phyloP scores from a whole-genome alignment of 2,113 vertebrate species.

The Phalacrocorax brasilianus region DNA sequence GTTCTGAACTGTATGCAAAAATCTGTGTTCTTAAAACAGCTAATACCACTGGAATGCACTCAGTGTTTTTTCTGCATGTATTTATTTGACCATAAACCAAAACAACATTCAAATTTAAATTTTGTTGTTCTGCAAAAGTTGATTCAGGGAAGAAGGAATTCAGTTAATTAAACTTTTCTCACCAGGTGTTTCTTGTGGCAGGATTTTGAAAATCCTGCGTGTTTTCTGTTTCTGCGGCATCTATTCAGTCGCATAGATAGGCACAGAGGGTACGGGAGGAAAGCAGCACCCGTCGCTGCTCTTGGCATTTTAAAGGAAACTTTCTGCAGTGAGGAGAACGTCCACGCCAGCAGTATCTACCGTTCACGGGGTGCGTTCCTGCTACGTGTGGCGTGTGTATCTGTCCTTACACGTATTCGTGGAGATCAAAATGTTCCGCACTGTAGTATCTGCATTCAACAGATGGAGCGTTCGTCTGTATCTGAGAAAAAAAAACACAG shows the following conservation, averaged over 20 bases:
- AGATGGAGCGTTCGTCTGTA: slow-evolving; percentile 6
- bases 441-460: not conserved
- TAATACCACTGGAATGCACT: fast-evolving
- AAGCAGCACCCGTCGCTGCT: not conserved
- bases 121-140: not conserved
- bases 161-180: not conserved
- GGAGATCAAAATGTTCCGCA: not conserved
- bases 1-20: not conserved
- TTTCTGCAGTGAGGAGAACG: not conserved
- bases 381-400: not conserved
- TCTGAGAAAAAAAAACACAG: not conserved
- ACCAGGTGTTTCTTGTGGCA: not conserved
- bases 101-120: not conserved
- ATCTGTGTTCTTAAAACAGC: not conserved
- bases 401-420: not conserved
- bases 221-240: not conserved
- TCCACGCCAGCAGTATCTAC: not conserved
- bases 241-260: not conserved
- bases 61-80: not conserved
- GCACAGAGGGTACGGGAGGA: not conserved
- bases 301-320: not conserved
- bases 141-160: not conserved
- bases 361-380: not conserved
- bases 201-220: not conserved
- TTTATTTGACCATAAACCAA: not conserved